A percentile compares a stretch with the other conserved stretches of the same genome.
phyloP scores from a whole-genome alignment of 2,888 invertebrate species.

The Caenorhabditis macrosperma region DNA sequence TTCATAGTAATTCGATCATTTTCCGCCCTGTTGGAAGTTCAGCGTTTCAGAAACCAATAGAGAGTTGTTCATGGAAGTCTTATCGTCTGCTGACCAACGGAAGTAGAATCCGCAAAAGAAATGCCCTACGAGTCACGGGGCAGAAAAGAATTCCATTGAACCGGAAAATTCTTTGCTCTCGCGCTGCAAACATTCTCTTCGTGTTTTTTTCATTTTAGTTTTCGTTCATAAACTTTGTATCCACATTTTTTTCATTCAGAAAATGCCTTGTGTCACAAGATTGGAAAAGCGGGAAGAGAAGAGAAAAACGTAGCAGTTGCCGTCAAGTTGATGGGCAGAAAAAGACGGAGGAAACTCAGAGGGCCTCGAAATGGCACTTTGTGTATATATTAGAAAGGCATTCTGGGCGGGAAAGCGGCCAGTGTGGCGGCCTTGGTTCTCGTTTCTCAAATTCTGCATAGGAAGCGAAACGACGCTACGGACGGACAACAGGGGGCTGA shows the following conservation, averaged over 20 bases:
- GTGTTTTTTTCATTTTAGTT: constrained; percentile 17
- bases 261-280: constrained; percentile 14
- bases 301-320: constrained; percentile 37
- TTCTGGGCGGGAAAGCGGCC: constrained; percentile 29
- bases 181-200: background rate
- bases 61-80: no score
- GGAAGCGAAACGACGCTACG: constrained; percentile 3
- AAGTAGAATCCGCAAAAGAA: background rate
- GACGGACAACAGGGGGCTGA: constrained; percentile 19
- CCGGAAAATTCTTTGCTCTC: constrained; percentile 32
- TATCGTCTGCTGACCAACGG: background rate
- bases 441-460: background rate
- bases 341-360: constrained; percentile 27
- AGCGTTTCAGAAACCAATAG: no score
- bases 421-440: background rate
- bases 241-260: background rate
- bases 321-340: constrained; percentile 43
- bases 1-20: no score
- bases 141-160: constrained; percentile 9
- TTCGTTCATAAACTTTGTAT: constrained; percentile 23
- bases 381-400: constrained; percentile 50
- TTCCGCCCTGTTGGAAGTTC: no score
- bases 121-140: background rate
- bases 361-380: constrained; percentile 51
- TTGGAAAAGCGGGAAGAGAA: constrained; percentile 18